Evolutionary conservation across 2,113 vertebrate genomes (phyloP), one percentile per base, ranked within the genome.

Genomic region (Synchiropus splendidus): DNA sequence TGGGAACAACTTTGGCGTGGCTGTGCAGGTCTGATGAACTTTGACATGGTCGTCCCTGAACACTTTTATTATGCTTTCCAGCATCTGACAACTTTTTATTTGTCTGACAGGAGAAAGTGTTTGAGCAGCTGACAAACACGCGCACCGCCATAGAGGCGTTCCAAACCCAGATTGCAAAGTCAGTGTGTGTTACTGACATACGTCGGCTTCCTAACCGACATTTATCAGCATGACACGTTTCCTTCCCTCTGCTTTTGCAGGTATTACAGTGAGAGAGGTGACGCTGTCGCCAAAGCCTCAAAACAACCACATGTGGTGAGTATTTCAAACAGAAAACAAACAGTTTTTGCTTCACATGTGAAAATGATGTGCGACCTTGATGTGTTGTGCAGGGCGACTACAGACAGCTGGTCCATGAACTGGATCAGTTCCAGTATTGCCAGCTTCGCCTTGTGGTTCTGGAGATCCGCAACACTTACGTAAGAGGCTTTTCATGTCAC

Each of bases 1-100:
- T 31, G 91, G 91, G 0, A 90, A 94, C 68, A 92, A 94, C 70
- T 94, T 94, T 50, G 91, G 91, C n/a, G 91, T 94, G 31, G 88
- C 89, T 1, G 89, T 94, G 10, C 91, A 94, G 89, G 90, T 94
- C 8, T 12, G 77, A 67, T 6, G 31, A 34, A 1, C 12, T 12
- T 14, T 12, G 5, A 12, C 5, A 1, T 39, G 8, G 12, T 2
- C 14, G 14, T 31, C 8, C 36, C 31, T 27, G 13, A 9, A 10
- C 10, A 3, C 27, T n/a, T 16, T 2, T 1, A 16, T 30, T 1
- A 6, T 3, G 10, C 16, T 27, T 1, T 38, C n/a, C 4, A 31
- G 1, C 11, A 31, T 10, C 11, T 4, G 8, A 5, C 21, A 27
- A 1, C 9, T 18, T 11, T 40, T 45, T 18, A 2, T 8, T 44